Conservation (phyloP, 2,797 vertebrate species). For the Typhlichthys subterraneus region DNA sequence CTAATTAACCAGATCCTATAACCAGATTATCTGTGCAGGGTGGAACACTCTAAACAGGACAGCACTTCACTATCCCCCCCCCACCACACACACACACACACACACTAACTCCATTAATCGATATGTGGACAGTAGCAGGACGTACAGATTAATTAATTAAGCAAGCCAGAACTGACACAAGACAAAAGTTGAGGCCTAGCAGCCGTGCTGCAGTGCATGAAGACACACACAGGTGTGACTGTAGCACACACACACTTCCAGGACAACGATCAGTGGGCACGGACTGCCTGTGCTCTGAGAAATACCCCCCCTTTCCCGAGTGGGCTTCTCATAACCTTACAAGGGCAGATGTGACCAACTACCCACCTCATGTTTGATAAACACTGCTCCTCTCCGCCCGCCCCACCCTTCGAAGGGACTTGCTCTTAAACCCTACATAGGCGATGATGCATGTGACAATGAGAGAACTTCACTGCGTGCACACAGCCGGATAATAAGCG, state of each 20-base stretch:
- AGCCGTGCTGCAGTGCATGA: constrained; percentile 23
- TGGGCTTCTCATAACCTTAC: constrained; percentile 72
- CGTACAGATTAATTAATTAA: neutral
- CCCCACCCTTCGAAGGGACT: constrained; percentile 37
- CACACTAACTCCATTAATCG: constrained; percentile 24
- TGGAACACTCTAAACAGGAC: constrained; percentile 33
- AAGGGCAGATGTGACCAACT: constrained; percentile 77
- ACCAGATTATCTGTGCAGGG: constrained; percentile 48
- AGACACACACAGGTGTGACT: constrained; percentile 61
- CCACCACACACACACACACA: constrained; percentile 21
- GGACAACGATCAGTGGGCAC: constrained; percentile 45
- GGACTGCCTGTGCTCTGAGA: constrained; percentile 32
- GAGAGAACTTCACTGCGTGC: constrained; percentile 2
- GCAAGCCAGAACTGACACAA: too few species aligned
- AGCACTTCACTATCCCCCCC: constrained; percentile 18
- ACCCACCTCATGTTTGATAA: constrained; percentile 75
- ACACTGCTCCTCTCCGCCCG: constrained; percentile 64
- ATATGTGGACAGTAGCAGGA: constrained; percentile 33
- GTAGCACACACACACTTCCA: constrained; percentile 35
- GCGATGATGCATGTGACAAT: constrained; percentile 33
- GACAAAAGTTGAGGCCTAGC: neutral
- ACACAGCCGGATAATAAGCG: too few species aligned
- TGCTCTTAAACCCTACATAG: constrained; percentile 51
- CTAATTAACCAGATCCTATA: constrained; percentile 61
- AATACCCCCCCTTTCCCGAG: constrained; percentile 56